Evolutionary conservation across 2,113 vertebrate species (phyloP), one percentile per base, ranked within the genome.

Genomic region (Nycticorax nycticorax): DNA sequence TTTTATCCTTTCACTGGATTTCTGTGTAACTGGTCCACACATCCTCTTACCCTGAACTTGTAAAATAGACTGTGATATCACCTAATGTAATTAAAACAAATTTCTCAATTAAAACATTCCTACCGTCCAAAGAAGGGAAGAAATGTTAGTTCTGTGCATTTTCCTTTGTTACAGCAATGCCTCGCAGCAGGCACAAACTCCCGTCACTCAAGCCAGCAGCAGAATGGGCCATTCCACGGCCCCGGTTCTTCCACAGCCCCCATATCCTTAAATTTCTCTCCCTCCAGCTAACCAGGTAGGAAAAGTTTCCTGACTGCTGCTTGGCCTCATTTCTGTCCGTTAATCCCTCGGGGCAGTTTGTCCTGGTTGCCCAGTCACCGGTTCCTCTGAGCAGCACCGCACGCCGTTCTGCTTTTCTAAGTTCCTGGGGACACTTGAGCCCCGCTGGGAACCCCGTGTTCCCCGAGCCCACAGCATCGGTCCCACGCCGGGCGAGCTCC

Each of bases 11-110:
- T 93, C 37, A 75, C 96, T 98, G 95, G 85, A 64, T 97, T 96
- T 94, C 94, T 85, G 56, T 96, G 82, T 95, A 94, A 96, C 57
- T 96, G 97, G 96, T 98, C 97, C 97, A 97, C 94, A 81, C 83
- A 79, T 97, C 94, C 95, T 97, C 92, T 95, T 93, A 94, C 78
- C 96, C 96, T 83, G 82, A 97, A 97, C 97, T 98, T 98, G 98
- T 98, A 98, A 98, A 98, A 98, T 98, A 98, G 98, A 98, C 98
- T 98, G 96, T 97, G 97, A 96, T 97, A 98, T 96, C 98, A 98
- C 96, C 55, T 97, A 96, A 98, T 98, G 96, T 98, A 98, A 98
- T 98, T 98, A 98, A 98, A 97, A 95, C 55, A 45, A 80, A 86
- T 97, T 97, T 97, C 97, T 97, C 95, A 98, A 98, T 98, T 98